These are phyloP conservation scores for Caenorhabditis parvicauda DNA, from an alignment of 2,888 invertebrate genomes.

Conservation along the genomic window DNA sequence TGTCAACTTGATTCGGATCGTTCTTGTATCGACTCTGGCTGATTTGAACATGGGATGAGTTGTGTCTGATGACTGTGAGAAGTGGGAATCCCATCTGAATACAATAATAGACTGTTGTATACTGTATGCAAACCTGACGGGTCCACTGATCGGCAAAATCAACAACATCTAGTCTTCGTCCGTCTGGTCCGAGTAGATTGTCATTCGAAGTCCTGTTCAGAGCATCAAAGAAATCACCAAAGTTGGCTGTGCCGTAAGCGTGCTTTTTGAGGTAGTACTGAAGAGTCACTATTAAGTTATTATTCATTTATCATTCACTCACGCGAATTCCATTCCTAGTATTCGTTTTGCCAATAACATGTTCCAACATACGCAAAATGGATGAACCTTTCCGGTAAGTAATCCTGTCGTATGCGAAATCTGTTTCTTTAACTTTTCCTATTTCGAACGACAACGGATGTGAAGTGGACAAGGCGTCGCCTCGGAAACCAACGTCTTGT, in stretches of 20 bases:
- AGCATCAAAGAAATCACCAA: conserved; percentile 78
- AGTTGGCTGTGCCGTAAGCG: conserved; percentile 76
- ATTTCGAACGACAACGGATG: conserved; percentile 81
- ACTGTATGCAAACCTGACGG: conserved; percentile 70
- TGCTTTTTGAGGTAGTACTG: conserved; percentile 73
- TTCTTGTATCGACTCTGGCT: conserved; percentile 46
- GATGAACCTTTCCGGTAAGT: conserved; percentile 76
- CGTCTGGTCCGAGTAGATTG: conserved; percentile 56
- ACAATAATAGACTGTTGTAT: too few relatives aligned
- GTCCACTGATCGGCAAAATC: conserved; percentile 79
- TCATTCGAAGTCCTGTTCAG: conserved; percentile 69
- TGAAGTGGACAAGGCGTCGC: conserved; percentile 73
- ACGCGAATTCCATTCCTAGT: conserved; percentile 53
- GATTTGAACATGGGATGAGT: conserved; percentile 26
- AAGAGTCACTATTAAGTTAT: conserved; percentile 67
- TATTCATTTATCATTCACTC: conserved; percentile 2
- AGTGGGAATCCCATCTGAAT: conserved; percentile 37
- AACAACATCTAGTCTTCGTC: conserved; percentile 46
- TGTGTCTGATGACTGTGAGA: conserved; percentile 29
- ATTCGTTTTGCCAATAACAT: conserved; percentile 48
- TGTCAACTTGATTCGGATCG: conserved; percentile 29
- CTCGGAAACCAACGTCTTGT: conserved; percentile 66
- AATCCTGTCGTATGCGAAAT: conserved; percentile 83
- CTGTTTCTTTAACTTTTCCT: conserved; percentile 82
- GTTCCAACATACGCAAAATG: conserved; percentile 55